Evolutionary conservation across 2,113 vertebrate species (phyloP).

Genomic region (Cricetomys ansorgei): DNA sequence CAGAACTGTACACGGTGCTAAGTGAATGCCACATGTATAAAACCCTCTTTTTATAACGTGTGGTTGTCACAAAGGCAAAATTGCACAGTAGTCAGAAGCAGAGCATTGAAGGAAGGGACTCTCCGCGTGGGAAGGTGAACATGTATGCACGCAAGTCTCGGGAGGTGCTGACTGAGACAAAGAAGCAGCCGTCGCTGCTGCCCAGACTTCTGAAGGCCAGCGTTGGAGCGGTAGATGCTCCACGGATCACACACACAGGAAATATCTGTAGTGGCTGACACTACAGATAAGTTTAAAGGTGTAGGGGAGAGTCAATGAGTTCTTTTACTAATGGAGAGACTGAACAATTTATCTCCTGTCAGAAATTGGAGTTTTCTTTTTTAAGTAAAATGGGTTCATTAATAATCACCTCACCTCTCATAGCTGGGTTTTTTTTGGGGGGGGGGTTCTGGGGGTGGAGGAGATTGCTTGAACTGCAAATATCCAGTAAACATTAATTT

Average conservation of each 20-base stretch:
- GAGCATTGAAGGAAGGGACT: background rate
- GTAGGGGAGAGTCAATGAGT: too few relatives aligned
- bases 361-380: conserved; percentile 30
- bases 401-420: background rate
- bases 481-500: background rate
- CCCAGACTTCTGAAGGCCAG: background rate
- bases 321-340: background rate
- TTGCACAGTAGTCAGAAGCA: background rate
- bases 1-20: background rate
- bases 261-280: background rate
- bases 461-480: background rate
- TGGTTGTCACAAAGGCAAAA: background rate
- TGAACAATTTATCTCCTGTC: background rate
- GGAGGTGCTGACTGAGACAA: background rate
- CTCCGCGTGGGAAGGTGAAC: background rate
- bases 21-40: background rate
- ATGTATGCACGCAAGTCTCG: background rate
- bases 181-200: background rate
- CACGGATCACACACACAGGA: background rate
- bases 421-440: background rate
- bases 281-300: background rate
- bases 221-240: background rate
- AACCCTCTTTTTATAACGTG: background rate
- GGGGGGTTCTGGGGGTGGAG: background rate
- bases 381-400: background rate